Base-by-base conservation (phyloP, 2,888 invertebrate genomes). In the Heteropelma amictum region DNA sequence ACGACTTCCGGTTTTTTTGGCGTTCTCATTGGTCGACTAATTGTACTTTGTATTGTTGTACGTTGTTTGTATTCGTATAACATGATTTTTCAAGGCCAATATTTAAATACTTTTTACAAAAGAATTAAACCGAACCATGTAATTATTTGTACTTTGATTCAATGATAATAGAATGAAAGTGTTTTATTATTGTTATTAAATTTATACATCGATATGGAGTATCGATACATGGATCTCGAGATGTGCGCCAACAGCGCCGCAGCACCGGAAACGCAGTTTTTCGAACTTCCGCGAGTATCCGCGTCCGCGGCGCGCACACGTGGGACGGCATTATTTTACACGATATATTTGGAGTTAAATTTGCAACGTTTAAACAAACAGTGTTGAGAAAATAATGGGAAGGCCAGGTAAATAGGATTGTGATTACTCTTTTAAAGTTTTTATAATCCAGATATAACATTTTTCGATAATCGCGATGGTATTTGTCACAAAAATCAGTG, bases 391-490 rank as follows among this genome's bases (percentile, higher is more conserved):
- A 19, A 61, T 14, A 42, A 90, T 91, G 90, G 91, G 90, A 68
- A 89, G 87, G 85, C 90, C 90, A 85, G 89, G 90, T 90, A 80
- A 83, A 40, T 61, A 19, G 21, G 14, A 14, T 28, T 79, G 61
- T 26, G 38, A 42, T 38, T 35, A 14, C 17, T 38, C 26, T 6
- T 38, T 8, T 38, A 17, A 17, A n/a, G 8, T 8, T 26, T 23
- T 4, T 35, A 7, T 17, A 7, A 61, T 14, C 4, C 8, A 79
- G 28, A n/a, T n/a, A n/a, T n/a, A n/a, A n/a, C n/a, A n/a, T 73
- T 58, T 7, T 14, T 10, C 47, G 26, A 38, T 49, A 61, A 60
- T 42, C 14, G 10, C 51, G 33, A 30, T 40, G 8, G 2, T 30
- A 6, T 10, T 30, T 12, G 21, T 8, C 2, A 47, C 40, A 33